Evolutionary conservation across 2,888 invertebrate genomes (phyloP).

Genomic region (Rhopalosiphum nymphaeae): DNA sequence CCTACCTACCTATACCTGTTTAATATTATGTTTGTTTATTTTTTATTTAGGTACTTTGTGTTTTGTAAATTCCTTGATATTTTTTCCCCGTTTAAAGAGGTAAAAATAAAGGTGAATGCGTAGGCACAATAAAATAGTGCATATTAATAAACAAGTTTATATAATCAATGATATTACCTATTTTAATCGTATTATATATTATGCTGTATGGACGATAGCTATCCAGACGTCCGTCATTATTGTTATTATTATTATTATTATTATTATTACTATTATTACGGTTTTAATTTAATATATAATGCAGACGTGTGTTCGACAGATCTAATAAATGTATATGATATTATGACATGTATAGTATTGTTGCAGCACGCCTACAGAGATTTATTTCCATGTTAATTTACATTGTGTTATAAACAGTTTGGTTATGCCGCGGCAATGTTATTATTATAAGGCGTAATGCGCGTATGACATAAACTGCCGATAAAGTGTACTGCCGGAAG

Average conservation of each 20-base stretch:
- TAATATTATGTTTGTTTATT: not conserved
- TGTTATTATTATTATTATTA: not conserved
- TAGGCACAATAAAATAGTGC: not conserved
- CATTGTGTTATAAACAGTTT: slow-evolving; percentile 11
- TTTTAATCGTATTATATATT: too few species aligned
- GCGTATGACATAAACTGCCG: slow-evolving; percentile 28
- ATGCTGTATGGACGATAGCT: too few species aligned
- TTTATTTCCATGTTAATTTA: not conserved
- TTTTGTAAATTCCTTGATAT: not conserved
- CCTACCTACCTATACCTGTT: not conserved
- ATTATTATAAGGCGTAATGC: not conserved
- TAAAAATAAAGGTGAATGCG: not conserved
- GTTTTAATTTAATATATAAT: not conserved
- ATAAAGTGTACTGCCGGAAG: slow-evolving; percentile 23
- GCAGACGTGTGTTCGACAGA: slow-evolving; percentile 2
- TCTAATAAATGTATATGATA: not conserved
- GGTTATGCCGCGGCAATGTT: not conserved
- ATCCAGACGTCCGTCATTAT: not conserved
- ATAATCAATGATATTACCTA: too few species aligned
- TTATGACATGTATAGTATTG: too few species aligned
- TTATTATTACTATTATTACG: not conserved
- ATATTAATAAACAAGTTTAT: not conserved
- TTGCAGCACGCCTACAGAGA: not conserved
- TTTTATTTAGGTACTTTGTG: not conserved
- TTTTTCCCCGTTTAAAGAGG: not conserved